phyloP scores from a whole-genome alignment of 2,113 vertebrate species.

The Pyxicephalus adspersus region DNA sequence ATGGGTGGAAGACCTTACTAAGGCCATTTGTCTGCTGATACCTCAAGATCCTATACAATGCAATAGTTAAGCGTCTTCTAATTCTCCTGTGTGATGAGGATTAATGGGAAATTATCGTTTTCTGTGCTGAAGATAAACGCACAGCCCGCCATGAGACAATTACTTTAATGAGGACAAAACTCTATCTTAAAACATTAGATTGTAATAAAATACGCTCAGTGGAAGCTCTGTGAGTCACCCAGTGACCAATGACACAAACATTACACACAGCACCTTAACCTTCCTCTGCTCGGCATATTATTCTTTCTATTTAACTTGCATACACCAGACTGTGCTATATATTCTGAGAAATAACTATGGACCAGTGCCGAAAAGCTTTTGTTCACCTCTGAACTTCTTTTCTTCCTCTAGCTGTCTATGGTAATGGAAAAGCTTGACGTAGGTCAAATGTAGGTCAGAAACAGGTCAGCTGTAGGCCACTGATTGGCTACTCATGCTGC shows the following conservation, averaged over 20 bases:
- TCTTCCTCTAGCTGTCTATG: not conserved
- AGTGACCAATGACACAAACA: slow-evolving; percentile 41
- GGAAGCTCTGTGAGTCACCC: slow-evolving; percentile 7
- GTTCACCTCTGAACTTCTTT: too few relatives aligned
- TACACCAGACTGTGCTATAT: not conserved
- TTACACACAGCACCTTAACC: slow-evolving; percentile 31
- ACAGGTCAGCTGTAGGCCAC: too few relatives aligned
- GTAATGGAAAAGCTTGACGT: not conserved
- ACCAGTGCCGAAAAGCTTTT: too few relatives aligned
- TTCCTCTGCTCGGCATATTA: not conserved
- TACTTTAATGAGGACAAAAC: slow-evolving; percentile 55
- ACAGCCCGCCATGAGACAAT: slow-evolving; percentile 46
- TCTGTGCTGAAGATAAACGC: slow-evolving; percentile 37
- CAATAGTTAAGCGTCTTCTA: slow-evolving; percentile 19
- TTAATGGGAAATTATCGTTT: slow-evolving; percentile 49
- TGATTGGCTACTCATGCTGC: too few relatives aligned
- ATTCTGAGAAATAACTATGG: not conserved
- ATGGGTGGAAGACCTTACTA: too few relatives aligned
- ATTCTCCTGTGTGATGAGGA: slow-evolving; percentile 21
- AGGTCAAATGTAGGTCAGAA: too few relatives aligned
- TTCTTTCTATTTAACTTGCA: not conserved
- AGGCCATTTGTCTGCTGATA: too few relatives aligned
- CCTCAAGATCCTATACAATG: too few relatives aligned
- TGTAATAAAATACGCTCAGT: slow-evolving; percentile 43
- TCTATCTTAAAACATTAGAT: slow-evolving; percentile 46